Percentiles rank a stretch among this genome's conserved stretches.
phyloP scores from a whole-genome alignment of 2,797 vertebrate genomes.

The Luscinia megarhynchos region DNA sequence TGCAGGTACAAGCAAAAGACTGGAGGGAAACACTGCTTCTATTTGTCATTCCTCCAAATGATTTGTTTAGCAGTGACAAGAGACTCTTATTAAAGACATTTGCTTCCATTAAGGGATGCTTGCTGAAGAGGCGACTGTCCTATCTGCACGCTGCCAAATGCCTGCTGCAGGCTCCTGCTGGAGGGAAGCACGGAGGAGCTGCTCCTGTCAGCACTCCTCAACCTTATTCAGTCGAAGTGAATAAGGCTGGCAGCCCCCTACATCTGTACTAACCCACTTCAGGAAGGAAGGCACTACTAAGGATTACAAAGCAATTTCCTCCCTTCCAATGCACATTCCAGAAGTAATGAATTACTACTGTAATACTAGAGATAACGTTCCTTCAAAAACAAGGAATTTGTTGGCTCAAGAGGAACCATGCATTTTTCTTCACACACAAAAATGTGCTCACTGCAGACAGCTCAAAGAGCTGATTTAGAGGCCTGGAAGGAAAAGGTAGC shows the following conservation, averaged over 20 bases:
- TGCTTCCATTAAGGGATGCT: background rate
- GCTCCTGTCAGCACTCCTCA: background rate
- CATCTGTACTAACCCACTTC: background rate
- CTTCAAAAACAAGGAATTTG: background rate
- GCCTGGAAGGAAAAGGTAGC: background rate
- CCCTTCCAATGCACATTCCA: background rate
- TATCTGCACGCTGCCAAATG: background rate
- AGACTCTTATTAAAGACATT: background rate
- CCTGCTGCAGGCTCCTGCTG: background rate
- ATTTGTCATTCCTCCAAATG: background rate
- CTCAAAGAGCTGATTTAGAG: background rate
- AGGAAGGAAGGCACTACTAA: background rate
- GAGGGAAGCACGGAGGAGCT: background rate
- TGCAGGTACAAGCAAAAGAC: background rate
- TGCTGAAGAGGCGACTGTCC: background rate
- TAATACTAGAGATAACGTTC: background rate
- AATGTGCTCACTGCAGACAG: background rate
- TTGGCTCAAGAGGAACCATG: background rate
- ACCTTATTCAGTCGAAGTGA: background rate
- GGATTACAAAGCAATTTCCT: slow-evolving; percentile 28
- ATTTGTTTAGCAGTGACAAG: background rate
- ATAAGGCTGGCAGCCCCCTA: background rate
- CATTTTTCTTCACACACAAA: background rate
- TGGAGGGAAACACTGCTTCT: background rate
- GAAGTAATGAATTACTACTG: slow-evolving; percentile 3